Evolutionary conservation across 2,113 vertebrate species (phyloP).

Genomic region (Gymnobelideus leadbeateri): DNA sequence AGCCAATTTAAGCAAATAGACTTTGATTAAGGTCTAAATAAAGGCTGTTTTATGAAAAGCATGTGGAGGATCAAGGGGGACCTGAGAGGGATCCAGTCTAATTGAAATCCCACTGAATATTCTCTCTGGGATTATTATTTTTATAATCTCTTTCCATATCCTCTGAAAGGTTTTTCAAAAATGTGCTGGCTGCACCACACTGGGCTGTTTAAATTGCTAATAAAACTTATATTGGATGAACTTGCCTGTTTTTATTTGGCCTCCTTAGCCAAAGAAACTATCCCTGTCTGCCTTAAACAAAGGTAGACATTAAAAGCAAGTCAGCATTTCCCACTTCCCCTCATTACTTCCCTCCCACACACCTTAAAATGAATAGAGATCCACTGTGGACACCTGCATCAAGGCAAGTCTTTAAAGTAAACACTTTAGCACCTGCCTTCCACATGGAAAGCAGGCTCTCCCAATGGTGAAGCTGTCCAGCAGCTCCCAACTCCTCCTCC

Average conservation of each 20-base stretch:
- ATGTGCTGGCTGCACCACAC: background rate
- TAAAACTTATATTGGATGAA: slow-evolving; percentile 1
- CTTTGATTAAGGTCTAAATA: background rate
- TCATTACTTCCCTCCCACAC: background rate
- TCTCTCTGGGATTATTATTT: slow-evolving; percentile 26
- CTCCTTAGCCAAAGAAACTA: slow-evolving; percentile 5
- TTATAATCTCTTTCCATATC: background rate
- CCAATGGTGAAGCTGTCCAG: background rate
- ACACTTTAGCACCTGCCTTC: background rate
- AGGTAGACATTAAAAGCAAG: background rate
- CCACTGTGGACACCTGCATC: background rate
- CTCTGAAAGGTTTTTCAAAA: slow-evolving; percentile 2
- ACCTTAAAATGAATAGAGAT: background rate
- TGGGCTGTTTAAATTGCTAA: background rate
- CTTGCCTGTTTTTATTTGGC: background rate
- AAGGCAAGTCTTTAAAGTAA: background rate
- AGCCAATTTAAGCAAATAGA: background rate
- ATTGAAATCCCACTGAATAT: background rate
- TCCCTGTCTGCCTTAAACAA: background rate
- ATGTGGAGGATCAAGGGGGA: background rate
- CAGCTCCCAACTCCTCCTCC: background rate
- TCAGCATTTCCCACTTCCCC: background rate
- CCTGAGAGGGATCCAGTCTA: background rate
- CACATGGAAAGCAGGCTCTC: background rate
- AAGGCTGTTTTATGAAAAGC: background rate